Evolutionary conservation across 2,113 vertebrate species (phyloP).

Genomic region (Lepus americanus): DNA sequence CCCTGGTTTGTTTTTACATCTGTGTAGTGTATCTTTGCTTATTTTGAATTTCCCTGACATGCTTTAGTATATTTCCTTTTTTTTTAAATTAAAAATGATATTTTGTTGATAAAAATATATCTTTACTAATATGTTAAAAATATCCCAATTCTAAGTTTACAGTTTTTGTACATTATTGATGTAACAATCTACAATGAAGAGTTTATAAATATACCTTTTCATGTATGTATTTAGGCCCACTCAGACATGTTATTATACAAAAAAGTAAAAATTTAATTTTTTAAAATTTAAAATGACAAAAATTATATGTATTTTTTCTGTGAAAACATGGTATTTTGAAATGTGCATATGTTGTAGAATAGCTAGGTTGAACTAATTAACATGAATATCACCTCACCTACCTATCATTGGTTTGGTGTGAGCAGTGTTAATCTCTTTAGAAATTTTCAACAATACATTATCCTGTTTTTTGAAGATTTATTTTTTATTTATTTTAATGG

Average conservation of each 20-base stretch:
- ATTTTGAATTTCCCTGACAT: slow-evolving; percentile 1
- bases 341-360: neutral
- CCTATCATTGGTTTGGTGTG: neutral
- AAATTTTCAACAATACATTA: neutral
- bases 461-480: too few species aligned
- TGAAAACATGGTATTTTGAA: neutral
- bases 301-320: neutral
- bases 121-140: neutral
- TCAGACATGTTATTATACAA: neutral
- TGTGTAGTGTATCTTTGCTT: neutral
- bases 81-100: neutral
- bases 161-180: neutral
- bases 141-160: neutral
- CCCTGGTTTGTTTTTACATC: neutral
- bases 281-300: neutral
- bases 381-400: neutral
- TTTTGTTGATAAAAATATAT: neutral
- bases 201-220: slow-evolving; percentile 22
- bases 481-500: too few species aligned
- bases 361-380: neutral
- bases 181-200: neutral
- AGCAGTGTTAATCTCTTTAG: neutral
- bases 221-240: neutral
- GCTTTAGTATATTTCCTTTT: neutral
- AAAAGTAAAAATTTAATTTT: neutral